A percentile compares a stretch with the other conserved stretches of the same genome.
phyloP scores from a whole-genome alignment of 2,797 vertebrate genomes.

The Xenentodon cancila region DNA sequence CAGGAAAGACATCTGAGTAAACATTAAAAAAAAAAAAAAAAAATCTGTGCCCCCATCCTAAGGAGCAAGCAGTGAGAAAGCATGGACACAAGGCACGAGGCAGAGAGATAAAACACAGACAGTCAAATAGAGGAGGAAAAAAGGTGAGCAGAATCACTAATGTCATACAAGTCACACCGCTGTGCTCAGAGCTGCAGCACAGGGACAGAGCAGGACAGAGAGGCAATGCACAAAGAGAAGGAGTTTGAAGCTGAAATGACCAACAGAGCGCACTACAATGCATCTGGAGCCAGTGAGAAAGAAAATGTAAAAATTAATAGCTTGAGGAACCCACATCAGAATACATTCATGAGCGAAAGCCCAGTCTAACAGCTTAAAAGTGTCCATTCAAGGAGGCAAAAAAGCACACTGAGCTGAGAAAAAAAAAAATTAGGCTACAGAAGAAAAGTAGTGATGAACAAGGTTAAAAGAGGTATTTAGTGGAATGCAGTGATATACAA shows the following conservation, averaged over 20 bases:
- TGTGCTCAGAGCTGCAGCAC: slow-evolving; percentile 60
- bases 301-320: slow-evolving; percentile 62
- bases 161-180: slow-evolving; percentile 72
- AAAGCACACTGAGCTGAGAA: slow-evolving; percentile 37
- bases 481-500: slow-evolving; percentile 40
- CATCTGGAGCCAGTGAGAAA: slow-evolving; percentile 69
- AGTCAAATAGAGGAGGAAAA: slow-evolving; percentile 63
- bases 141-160: slow-evolving; percentile 69
- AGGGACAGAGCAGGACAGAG: slow-evolving; percentile 64
- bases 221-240: slow-evolving; percentile 55
- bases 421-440: slow-evolving; percentile 50
- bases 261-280: slow-evolving; percentile 66
- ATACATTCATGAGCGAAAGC: slow-evolving; percentile 70
- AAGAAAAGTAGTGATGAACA: slow-evolving; percentile 59
- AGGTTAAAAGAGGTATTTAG: slow-evolving; percentile 61
- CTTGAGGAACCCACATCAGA: slow-evolving; percentile 69
- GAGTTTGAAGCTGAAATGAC: slow-evolving; percentile 69
- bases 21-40: slow-evolving; percentile 36
- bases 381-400: slow-evolving; percentile 33
- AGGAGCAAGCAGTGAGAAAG: slow-evolving; percentile 49
- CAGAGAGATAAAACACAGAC: slow-evolving; percentile 61
- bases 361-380: slow-evolving; percentile 40
- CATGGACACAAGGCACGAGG: slow-evolving; percentile 61
- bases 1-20: slow-evolving; percentile 53
- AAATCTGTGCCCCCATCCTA: slow-evolving; percentile 47